A percentile compares a stretch with the other conserved stretches of the same genome.
Conservation (phyloP, 2,113 vertebrate genomes). For the Abramis brama region DNA sequence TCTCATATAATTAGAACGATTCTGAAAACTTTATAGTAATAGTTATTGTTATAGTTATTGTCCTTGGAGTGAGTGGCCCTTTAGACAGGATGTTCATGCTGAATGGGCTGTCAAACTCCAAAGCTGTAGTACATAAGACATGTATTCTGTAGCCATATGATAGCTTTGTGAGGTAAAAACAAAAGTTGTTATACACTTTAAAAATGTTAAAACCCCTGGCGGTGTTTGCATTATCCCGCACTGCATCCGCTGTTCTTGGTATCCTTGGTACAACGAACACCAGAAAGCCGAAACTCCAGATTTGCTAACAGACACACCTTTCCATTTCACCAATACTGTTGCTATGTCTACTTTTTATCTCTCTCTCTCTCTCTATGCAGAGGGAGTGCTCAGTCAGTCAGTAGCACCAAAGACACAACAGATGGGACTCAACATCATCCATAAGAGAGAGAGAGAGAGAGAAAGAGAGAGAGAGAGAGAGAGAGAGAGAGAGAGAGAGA, state of each 20-base stretch:
- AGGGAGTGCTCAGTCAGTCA: constrained; percentile 61
- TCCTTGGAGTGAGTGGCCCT: too few species aligned
- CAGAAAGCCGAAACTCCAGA: constrained; percentile 2
- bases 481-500: constrained; percentile 48
- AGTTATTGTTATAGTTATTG: too few species aligned
- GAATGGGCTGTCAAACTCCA: neutral
- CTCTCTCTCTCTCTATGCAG: constrained; percentile 33
- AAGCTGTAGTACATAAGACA: neutral
- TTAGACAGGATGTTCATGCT: too few species aligned
- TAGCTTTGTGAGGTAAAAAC: neutral
- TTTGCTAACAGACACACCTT: constrained; percentile 22
- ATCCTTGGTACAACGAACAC: neutral
- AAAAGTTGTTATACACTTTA: neutral
- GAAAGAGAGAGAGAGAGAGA: constrained; percentile 54
- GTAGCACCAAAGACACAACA: constrained; percentile 74
- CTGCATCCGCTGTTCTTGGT: neutral
- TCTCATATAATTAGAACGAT: too few species aligned
- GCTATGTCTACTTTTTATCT: constrained; percentile 45
- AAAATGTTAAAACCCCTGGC: too few species aligned
- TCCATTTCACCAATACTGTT: constrained; percentile 28
- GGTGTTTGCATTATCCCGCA: neutral
- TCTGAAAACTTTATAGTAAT: too few species aligned
- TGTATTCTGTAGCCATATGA: neutral
- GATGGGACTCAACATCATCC: constrained; percentile 79
- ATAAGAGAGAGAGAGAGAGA: constrained; percentile 51